Percentiles rank a stretch among this genome's conserved stretches.
Conservation (phyloP, 2,888 invertebrate genomes). For the Emmelina monodactyla region DNA sequence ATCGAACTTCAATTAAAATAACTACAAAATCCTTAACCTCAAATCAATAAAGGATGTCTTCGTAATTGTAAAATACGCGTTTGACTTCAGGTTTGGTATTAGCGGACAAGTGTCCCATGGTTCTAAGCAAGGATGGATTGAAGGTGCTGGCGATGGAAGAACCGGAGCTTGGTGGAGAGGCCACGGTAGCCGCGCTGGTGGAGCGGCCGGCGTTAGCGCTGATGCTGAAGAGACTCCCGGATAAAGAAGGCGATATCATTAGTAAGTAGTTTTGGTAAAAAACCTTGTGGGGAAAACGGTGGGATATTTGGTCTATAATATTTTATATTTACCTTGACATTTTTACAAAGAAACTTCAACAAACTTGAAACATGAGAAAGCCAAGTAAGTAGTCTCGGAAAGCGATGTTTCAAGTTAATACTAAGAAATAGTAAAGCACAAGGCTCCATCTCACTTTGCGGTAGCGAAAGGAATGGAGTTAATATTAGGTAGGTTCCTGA, state of each 20-base stretch:
- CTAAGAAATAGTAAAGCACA: no score
- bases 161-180: slow-evolving; percentile 31
- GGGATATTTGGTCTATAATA: no score
- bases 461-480: no score
- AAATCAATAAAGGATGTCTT: not conserved
- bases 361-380: no score
- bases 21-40: not conserved
- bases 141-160: slow-evolving; percentile 39
- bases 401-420: no score
- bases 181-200: slow-evolving; percentile 27
- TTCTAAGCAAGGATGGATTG: slow-evolving; percentile 37
- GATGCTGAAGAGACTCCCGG: slow-evolving; percentile 41
- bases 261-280: slow-evolving; percentile 22
- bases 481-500: no score
- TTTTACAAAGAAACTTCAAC: no score
- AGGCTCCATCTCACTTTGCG: no score
- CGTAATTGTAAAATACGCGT: not conserved
- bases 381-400: no score
- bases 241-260: slow-evolving; percentile 45
- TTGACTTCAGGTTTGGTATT: slow-evolving; percentile 35
- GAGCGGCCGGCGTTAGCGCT: slow-evolving; percentile 47
- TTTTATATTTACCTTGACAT: no score
- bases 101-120: slow-evolving; percentile 51
- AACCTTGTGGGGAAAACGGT: no score
- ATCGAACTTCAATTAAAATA: not conserved